These are phyloP conservation scores for Oncorhynchus keta DNA, from an alignment of 2,113 vertebrate genomes.

Conservation along the genomic window DNA sequence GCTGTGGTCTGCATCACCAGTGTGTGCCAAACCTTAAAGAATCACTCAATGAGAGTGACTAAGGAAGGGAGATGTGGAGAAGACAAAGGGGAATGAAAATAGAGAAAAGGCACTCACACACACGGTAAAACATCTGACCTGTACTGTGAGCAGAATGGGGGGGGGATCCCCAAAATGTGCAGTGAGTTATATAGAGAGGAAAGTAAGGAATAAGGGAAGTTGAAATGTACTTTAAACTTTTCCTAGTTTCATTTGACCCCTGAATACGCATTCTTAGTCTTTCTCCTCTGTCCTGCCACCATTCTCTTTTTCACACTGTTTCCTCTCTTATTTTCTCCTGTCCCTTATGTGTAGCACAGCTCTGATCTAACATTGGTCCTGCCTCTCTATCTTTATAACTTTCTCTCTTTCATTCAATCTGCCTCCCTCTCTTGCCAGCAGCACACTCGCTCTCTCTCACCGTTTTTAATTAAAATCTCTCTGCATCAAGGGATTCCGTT, in stretches of 20 bases:
- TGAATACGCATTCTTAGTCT: constrained; percentile 53
- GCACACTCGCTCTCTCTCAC: neutral
- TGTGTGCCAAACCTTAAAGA: constrained; percentile 44
- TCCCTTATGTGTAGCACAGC: constrained; percentile 21
- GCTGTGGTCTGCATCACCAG: constrained; percentile 2
- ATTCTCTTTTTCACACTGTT: constrained; percentile 4
- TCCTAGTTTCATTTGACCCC: constrained; percentile 20
- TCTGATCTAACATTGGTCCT: constrained; percentile 26
- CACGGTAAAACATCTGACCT: constrained; percentile 7
- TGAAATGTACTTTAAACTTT: constrained; percentile 25
- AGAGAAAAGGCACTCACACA: constrained; percentile 9
- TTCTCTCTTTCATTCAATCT: neutral
- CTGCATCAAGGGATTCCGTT: constrained; percentile 57
- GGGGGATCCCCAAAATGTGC: constrained; percentile 6
- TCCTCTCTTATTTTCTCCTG: neutral
- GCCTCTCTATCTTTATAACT: neutral
- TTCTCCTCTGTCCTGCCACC: constrained; percentile 47
- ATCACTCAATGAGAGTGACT: constrained; percentile 61
- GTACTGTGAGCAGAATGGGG: neutral
- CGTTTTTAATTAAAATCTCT: constrained; percentile 68
- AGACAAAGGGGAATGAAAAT: constrained; percentile 25
- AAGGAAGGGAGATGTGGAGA: constrained; percentile 4
- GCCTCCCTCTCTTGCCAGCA: neutral
- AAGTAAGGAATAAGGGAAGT: constrained; percentile 22
- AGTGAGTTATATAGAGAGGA: constrained; percentile 27